These are phyloP conservation scores for Strongylocentrotus purpuratus DNA, from an alignment of 35 echinoderm and acorn worm genomes.

Conservation along the genomic window DNA sequence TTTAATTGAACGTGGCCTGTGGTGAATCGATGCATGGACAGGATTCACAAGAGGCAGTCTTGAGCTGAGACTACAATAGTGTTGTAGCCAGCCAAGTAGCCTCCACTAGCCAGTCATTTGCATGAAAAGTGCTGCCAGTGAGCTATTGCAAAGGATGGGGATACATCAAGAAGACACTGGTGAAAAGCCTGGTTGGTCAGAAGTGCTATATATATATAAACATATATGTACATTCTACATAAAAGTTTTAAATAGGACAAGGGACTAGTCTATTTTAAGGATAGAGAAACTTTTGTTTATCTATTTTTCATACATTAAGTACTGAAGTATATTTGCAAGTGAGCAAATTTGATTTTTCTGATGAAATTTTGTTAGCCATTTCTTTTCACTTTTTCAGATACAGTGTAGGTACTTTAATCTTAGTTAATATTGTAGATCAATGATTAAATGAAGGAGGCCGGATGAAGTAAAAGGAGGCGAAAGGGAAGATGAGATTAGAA, in stretches of 20 bases:
- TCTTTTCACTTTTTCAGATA: not conserved
- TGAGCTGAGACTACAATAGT: constrained; percentile 37
- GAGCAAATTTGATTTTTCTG: not conserved
- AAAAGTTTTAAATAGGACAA: not conserved
- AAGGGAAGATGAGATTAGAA: too few species aligned
- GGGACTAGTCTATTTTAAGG: not conserved
- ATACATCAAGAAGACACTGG: not conserved
- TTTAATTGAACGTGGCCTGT: not conserved
- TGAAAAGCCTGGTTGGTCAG: not conserved
- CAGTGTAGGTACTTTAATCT: too few species aligned
- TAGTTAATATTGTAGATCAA: not conserved
- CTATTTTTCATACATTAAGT: not conserved
- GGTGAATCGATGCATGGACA: constrained; percentile 50
- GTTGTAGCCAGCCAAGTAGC: constrained; percentile 42
- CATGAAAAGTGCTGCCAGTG: not conserved
- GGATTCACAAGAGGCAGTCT: constrained; percentile 41
- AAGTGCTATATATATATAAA: not conserved
- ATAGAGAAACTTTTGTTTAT: not conserved
- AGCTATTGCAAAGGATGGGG: not conserved
- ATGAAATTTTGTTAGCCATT: not conserved
- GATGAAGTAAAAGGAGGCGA: not conserved
- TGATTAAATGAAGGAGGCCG: not conserved
- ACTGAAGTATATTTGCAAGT: not conserved
- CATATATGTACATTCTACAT: not conserved
- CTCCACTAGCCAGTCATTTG: constrained; percentile 39